Conservation (phyloP, 2,113 vertebrate species). For the Otis tarda region DNA sequence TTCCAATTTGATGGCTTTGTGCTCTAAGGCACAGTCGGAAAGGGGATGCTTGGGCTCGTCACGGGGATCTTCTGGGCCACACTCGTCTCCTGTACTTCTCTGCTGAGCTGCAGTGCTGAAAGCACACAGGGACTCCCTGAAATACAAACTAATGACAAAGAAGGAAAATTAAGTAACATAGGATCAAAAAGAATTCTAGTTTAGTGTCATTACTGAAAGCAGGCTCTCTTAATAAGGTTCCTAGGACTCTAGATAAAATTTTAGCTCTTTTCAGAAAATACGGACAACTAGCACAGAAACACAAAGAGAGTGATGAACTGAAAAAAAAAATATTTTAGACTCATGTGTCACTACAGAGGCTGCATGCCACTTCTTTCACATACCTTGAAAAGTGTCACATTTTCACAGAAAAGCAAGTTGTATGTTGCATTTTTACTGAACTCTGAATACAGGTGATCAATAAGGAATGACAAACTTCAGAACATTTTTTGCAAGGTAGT, state of each 20-base stretch:
- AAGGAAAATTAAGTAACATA: background rate
- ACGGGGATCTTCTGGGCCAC: constrained; percentile 71
- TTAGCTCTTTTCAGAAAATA: background rate
- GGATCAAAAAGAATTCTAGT: background rate
- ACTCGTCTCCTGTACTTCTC: constrained; percentile 79
- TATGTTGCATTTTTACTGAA: background rate
- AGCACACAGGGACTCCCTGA: constrained; percentile 59
- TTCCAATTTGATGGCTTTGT: constrained; percentile 80
- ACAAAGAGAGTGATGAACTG: background rate
- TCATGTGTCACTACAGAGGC: background rate
- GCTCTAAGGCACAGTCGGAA: constrained; percentile 70
- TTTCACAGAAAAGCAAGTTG: background rate
- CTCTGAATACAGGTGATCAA: background rate
- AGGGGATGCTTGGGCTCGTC: constrained; percentile 71
- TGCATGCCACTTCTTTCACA: background rate
- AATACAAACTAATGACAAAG: constrained; percentile 17
- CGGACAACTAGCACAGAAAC: background rate
- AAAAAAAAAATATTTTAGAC: background rate
- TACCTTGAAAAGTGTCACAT: background rate
- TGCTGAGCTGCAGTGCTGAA: constrained; percentile 83
- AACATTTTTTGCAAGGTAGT: background rate
- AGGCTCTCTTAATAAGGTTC: background rate
- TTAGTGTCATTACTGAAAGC: background rate
- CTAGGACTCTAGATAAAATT: background rate
- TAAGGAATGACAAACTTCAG: background rate